phyloP scores from a whole-genome alignment of 1,140 invertebrate genomes.

The Muscidifurax raptorellus region DNA sequence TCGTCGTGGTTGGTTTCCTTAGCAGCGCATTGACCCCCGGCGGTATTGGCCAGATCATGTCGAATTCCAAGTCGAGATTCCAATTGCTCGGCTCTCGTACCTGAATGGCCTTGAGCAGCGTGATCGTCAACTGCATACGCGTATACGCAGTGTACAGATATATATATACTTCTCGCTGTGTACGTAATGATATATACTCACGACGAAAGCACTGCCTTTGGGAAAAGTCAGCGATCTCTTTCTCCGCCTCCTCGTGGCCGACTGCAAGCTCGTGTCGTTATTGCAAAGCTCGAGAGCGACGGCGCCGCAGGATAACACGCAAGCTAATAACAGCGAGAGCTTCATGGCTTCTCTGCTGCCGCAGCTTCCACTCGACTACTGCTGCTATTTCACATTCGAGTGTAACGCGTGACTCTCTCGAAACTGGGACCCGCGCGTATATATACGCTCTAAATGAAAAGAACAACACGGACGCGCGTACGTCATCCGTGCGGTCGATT shows the following conservation, averaged over 20 bases:
- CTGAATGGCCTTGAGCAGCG: constrained; percentile 66
- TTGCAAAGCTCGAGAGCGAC: background rate
- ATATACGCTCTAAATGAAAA: background rate
- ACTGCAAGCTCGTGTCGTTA: background rate
- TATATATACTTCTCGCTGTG: background rate
- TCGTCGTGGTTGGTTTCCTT: background rate
- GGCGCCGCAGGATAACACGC: background rate
- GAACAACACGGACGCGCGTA: background rate
- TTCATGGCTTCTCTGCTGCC: background rate
- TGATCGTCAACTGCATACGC: constrained; percentile 62
- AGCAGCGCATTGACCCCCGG: constrained; percentile 42
- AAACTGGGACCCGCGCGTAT: background rate
- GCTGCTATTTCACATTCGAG: background rate
- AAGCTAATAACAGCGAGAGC: background rate
- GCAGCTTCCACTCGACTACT: background rate
- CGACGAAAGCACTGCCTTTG: constrained; percentile 76
- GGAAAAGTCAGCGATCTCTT: constrained; percentile 77
- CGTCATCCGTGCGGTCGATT: too few relatives aligned
- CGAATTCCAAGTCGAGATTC: constrained; percentile 70
- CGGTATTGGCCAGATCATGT: constrained; percentile 71
- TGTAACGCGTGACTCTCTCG: too few relatives aligned
- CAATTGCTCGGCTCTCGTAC: constrained; percentile 63
- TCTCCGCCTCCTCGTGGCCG: constrained; percentile 58
- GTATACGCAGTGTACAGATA: background rate
- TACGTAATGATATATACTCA: constrained; percentile 71